A percentile compares a stretch with the other conserved stretches of the same genome.
Conservation (phyloP, 1,140 invertebrate genomes). For the Diprion similis region DNA sequence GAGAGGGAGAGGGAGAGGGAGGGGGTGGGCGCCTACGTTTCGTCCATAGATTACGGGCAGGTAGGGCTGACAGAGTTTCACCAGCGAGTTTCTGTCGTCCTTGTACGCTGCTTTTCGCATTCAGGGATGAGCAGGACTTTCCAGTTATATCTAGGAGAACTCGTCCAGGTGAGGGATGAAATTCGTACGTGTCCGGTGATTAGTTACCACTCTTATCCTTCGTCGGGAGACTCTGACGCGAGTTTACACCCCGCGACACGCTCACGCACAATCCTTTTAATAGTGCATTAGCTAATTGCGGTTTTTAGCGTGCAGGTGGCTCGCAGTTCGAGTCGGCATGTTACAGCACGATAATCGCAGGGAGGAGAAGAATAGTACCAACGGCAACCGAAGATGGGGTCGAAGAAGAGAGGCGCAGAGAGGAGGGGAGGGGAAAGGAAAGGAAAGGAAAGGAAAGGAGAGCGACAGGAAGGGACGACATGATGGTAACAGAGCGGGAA, state of each 20-base stretch:
- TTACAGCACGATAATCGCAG: conserved; percentile 7
- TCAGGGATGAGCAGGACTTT: too few species aligned
- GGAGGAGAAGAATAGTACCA: not conserved
- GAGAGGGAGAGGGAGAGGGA: not conserved
- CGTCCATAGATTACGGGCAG: conserved; percentile 1
- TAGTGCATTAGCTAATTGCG: not conserved
- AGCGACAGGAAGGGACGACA: conserved; percentile 25
- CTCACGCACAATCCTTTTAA: conserved; percentile 5
- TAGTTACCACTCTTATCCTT: too few species aligned
- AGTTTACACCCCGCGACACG: not conserved
- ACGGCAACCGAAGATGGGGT: not conserved
- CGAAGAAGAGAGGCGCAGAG: not conserved
- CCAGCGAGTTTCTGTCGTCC: too few species aligned
- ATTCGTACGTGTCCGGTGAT: too few species aligned
- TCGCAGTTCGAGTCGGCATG: not conserved
- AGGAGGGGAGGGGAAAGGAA: conserved; percentile 20
- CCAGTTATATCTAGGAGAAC: too few species aligned
- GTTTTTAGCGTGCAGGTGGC: too few species aligned
- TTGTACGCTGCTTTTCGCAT: too few species aligned
- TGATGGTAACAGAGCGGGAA: not conserved
- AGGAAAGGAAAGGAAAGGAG: conserved; percentile 17
- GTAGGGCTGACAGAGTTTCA: not conserved
- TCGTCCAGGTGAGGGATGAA: too few species aligned
- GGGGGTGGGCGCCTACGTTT: not conserved
- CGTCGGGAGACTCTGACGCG: not conserved